These are phyloP conservation scores for Periophthalmus modestus DNA, from an alignment of 2,113 vertebrate species.

Conservation along the genomic window DNA sequence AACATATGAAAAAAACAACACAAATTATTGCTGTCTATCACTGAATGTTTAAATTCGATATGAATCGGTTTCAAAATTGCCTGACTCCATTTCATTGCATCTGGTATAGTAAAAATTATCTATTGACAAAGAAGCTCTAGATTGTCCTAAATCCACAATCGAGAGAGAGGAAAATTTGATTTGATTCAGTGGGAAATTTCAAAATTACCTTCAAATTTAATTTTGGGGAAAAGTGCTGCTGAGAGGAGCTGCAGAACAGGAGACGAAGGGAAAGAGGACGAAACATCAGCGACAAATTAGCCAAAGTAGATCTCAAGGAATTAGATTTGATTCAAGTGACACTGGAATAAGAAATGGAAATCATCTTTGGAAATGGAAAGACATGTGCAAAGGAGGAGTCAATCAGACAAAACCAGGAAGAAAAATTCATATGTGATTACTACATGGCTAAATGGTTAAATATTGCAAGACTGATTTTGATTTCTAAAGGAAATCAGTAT, in stretches of 20 bases:
- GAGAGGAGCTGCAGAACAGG: conserved; percentile 32
- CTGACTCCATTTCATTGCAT: neutral
- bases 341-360: conserved; percentile 37
- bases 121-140: neutral
- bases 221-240: conserved; percentile 36
- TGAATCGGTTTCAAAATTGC: neutral
- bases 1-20: neutral
- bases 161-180: conserved; percentile 58
- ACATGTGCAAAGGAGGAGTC: neutral
- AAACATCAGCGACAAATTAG: conserved; percentile 60
- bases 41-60: neutral
- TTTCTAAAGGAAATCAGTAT: too few species aligned
- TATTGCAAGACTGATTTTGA: neutral
- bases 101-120: neutral
- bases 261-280: conserved; percentile 26
- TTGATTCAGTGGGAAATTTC: conserved; percentile 63
- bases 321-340: conserved; percentile 61
- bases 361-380: conserved; percentile 52
- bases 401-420: neutral
- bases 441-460: too few species aligned
- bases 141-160: conserved; percentile 58
- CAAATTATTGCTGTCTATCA: neutral
- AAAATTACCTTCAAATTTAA: conserved; percentile 63
- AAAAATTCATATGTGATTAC: neutral
- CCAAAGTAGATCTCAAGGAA: conserved; percentile 57